These are phyloP conservation scores for Nesogale talazaci DNA, from an alignment of 2,113 vertebrate species.

Conservation along the genomic window DNA sequence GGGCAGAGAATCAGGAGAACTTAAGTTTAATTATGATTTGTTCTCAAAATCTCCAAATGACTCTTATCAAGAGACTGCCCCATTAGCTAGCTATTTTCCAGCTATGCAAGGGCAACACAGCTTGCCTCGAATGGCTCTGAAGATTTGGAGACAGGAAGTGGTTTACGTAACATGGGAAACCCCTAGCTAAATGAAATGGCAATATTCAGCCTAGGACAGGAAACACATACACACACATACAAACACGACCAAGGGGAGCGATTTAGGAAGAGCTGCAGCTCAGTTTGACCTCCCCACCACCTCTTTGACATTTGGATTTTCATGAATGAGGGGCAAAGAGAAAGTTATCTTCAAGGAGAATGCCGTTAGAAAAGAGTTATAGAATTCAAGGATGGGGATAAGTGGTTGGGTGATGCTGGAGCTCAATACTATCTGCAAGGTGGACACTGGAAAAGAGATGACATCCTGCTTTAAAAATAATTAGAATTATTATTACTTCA, in stretches of 20 bases:
- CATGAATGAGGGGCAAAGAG: background rate
- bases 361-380: constrained; percentile 71
- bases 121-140: constrained; percentile 51
- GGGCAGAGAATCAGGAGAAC: constrained; percentile 44
- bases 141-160: constrained; percentile 68
- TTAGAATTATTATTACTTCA: constrained; percentile 75
- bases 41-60: constrained; percentile 46
- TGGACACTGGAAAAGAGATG: constrained; percentile 56
- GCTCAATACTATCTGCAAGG: constrained; percentile 56
- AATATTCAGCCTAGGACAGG: constrained; percentile 54
- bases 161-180: constrained; percentile 73
- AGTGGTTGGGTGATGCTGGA: constrained; percentile 56
- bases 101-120: constrained; percentile 26
- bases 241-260: constrained; percentile 3
- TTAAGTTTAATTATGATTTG: constrained; percentile 63
- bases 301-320: constrained; percentile 34
- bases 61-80: constrained; percentile 48
- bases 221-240: background rate
- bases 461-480: constrained; percentile 77
- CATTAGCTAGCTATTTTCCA: constrained; percentile 12
- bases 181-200: constrained; percentile 71
- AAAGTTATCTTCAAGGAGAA: constrained; percentile 37
- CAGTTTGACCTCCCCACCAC: constrained; percentile 38
- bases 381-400: constrained; percentile 59
- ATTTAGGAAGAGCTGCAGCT: constrained; percentile 18